Evolutionary conservation across 2,888 invertebrate species (phyloP), one percentile per base, ranked within the genome.

Genomic region (Pandemis cinnamomeana): DNA sequence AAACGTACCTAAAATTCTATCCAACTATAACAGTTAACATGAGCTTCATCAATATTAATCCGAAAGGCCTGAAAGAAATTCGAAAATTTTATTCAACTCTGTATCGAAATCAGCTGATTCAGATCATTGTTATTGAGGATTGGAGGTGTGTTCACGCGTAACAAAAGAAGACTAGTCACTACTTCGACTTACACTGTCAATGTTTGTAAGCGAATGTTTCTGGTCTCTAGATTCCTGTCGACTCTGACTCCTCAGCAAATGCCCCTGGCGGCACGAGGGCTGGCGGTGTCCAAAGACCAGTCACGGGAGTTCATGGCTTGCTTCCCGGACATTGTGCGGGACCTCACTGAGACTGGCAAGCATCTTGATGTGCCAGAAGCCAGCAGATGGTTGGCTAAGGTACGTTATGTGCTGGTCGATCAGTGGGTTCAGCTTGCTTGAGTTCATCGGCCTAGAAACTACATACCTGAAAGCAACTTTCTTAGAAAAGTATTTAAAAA

Each of bases 301-400:
- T 96, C 96, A 87, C 95, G 97, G 83, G 97, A 98, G 88, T 97
- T 98, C 92, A 97, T 98, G 97, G 96, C 97, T 68, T 94, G 97
- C 78, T 98, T 98, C 94, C 98, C 98, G 84, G 98, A 98, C 90
- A 94, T 98, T 82, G 97, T 98, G 76, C 94, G 97, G 82, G 98
- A 98, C 89, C 94, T 98, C 78, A 97, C 97, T 53, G 97, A 97
- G 84, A 95, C 96, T 81, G 96, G 96, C 80, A 96, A 96, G 84
- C 95, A 96, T 88, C 95, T 95, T 76, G 97, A 97, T 86, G 95
- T 97, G 88, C 96, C 96, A 53, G 97, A 97, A 88, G 97, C 97
- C 78, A 96, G 96, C 79, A 97, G 97, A 87, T 97, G 97, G 96
- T 95, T 97, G 90, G 96, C 96, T 71, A 97, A 97, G 95, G 96